These are phyloP conservation scores for Oenanthe oenanthe DNA, from an alignment of 2,113 vertebrate species.

Conservation along the genomic window DNA sequence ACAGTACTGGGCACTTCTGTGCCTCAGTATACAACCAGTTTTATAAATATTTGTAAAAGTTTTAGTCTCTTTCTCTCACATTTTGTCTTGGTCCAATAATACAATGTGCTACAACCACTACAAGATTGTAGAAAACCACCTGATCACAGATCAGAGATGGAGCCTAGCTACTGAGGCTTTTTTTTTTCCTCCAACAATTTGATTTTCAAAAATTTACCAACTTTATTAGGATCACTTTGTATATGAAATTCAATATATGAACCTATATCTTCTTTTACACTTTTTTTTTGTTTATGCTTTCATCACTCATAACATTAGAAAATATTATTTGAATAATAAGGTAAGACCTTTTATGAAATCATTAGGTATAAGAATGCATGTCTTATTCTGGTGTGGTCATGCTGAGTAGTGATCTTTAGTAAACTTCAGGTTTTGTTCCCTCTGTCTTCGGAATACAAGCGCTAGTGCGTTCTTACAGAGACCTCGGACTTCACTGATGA, in stretches of 20 bases:
- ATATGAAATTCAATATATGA: not conserved
- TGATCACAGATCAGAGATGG: not conserved
- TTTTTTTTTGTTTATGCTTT: not conserved
- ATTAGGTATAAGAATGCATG: not conserved
- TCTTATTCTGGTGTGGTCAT: not conserved
- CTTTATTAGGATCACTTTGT: not conserved
- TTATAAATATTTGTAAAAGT: not conserved
- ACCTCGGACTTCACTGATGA: rapidly evolving
- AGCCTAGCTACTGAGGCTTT: not conserved
- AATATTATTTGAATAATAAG: not conserved
- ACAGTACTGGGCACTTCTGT: not conserved
- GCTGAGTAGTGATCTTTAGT: not conserved
- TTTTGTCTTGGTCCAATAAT: not conserved
- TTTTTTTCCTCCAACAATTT: not conserved
- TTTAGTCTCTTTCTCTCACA: not conserved
- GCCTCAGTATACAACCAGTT: not conserved
- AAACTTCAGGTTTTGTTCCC: not conserved
- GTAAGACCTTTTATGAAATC: not conserved
- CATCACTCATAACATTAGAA: not conserved
- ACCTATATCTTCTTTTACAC: not conserved
- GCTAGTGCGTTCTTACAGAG: not conserved
- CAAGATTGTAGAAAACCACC: not conserved
- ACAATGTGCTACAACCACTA: not conserved
- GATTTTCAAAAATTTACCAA: not conserved
- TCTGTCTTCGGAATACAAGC: not conserved